A percentile compares a stretch with the other conserved stretches of the same genome.
These are phyloP conservation scores for Thunnus maccoyii DNA, from an alignment of 2,113 vertebrate species.

Conservation along the genomic window DNA sequence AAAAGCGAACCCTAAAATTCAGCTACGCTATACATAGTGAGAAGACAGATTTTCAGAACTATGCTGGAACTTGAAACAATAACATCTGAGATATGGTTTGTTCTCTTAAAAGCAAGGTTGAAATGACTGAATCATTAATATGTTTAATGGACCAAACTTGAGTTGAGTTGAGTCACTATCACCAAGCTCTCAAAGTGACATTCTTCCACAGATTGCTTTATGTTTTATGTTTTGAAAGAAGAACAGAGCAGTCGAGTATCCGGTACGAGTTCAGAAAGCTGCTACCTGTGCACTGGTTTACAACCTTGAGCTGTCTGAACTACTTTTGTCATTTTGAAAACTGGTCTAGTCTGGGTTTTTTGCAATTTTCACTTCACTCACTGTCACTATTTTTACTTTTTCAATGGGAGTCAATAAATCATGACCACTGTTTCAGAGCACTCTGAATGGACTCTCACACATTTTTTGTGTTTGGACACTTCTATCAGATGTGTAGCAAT, in stretches of 20 bases:
- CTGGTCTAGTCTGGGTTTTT: too few relatives aligned
- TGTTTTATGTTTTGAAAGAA: neutral
- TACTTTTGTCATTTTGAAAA: neutral
- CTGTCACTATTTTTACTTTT: too few relatives aligned
- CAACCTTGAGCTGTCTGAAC: neutral
- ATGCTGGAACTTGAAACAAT: neutral
- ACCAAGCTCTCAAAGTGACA: neutral
- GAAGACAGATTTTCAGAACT: neutral
- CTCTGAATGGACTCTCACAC: neutral
- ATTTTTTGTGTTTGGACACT: conserved; percentile 18
- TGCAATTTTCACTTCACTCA: too few relatives aligned
- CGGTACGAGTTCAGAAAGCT: neutral
- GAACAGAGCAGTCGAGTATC: neutral
- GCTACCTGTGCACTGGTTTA: neutral
- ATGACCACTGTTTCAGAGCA: neutral
- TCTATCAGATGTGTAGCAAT: conserved; percentile 49
- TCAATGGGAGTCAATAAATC: too few relatives aligned
- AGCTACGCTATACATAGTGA: neutral
- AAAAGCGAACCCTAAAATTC: neutral
- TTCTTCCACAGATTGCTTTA: neutral
- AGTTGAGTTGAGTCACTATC: neutral
- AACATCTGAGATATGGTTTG: neutral
- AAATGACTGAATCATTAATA: neutral
- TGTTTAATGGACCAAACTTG: neutral
- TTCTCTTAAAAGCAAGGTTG: neutral